Evolutionary conservation across 1,140 invertebrate species (phyloP), one percentile per base, ranked within the genome.

Genomic region (Anagrus nilaparvatae): DNA sequence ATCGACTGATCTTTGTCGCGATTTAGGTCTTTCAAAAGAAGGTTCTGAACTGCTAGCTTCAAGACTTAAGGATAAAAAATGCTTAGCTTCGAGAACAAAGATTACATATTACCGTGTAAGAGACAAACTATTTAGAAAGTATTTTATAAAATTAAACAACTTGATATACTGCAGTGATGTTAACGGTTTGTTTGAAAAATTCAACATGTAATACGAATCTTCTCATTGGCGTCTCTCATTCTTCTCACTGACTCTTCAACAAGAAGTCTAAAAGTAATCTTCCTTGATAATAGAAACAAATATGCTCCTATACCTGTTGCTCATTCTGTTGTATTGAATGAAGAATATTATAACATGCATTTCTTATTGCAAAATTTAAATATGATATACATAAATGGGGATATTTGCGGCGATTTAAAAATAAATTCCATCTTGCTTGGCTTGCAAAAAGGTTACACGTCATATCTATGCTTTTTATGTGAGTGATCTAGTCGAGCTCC

Each of bases 31-130:
- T n/a, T 30, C 38, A 19, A 23, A 40, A 40, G 38, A 40, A 21
- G 23, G 30, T 19, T 6, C 38, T 17, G 38, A 40, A 17, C 12
- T 40, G 5, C 17, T 59, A 51, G 53, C 37, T n/a, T 57, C 53
- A 27, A 40, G 54, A 19, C 47, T 58, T 38, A 54, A 46, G 28
- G 6, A 43, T n/a, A 27, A 44, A 44, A 38, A 41, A 29, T 24
- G 19, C 19, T 21, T 35, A 23, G 16, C 19, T 13, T 6, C 5
- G 3, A 16, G 20, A 20, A 32, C 29, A 17, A 40, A 31, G 17
- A 28, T 40, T 6, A 31, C 28, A 14, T 30, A 29, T 40, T 23
- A 40, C 19, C 27, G 28, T 21, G 20, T 18, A 13, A 20, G 39
- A 24, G 27, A 40, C 30, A 16, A 20, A 14, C 18, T 16, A 8